Percentiles rank a stretch among this genome's conserved stretches.
Evolutionary conservation across 1,140 invertebrate genomes (phyloP).

Genomic region (Elymnias hypermnestra): DNA sequence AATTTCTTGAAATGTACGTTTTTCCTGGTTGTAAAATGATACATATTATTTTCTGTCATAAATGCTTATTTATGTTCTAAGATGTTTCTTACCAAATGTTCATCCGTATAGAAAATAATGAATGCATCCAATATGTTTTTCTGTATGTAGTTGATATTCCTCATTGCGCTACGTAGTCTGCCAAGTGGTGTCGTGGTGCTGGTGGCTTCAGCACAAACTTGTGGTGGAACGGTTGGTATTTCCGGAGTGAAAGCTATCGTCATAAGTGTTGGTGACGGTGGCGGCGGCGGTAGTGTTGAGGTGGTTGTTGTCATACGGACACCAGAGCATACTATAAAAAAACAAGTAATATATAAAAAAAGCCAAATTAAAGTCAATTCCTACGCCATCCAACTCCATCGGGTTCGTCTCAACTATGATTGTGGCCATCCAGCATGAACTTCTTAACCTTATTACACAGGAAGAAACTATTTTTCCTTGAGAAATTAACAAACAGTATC

Average conservation of each 20-base stretch:
- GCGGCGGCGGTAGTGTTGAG: conserved; percentile 19
- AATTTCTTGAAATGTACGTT: too few relatives aligned
- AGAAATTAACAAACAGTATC: too few relatives aligned
- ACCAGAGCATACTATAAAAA: conserved; percentile 37
- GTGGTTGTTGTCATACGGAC: conserved; percentile 26
- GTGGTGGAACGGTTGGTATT: conserved; percentile 25
- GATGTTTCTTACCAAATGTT: conserved; percentile 86
- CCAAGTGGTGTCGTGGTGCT: conserved; percentile 58
- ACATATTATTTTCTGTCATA: too few relatives aligned
- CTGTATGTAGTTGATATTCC: conserved; percentile 39
- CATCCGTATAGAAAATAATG: conserved; percentile 86
- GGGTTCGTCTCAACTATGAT: too few relatives aligned
- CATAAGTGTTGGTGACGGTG: conserved; percentile 12
- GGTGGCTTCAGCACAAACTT: conserved; percentile 38
- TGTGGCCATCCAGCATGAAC: too few relatives aligned
- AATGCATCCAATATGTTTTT: conserved; percentile 81
- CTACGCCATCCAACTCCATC: too few relatives aligned
- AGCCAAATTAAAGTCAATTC: too few relatives aligned
- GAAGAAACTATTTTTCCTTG: too few relatives aligned
- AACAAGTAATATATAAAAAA: neutral
- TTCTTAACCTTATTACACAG: too few relatives aligned
- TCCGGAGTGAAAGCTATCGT: conserved; percentile 28
- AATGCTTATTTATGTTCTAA: too few relatives aligned
- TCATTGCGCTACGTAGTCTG: conserved; percentile 82
- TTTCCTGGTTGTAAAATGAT: too few relatives aligned